Percentiles rank a stretch among this genome's conserved stretches.
Evolutionary conservation across 1,140 invertebrate genomes (phyloP).

Genomic region (Drosophila ogumai): DNA sequence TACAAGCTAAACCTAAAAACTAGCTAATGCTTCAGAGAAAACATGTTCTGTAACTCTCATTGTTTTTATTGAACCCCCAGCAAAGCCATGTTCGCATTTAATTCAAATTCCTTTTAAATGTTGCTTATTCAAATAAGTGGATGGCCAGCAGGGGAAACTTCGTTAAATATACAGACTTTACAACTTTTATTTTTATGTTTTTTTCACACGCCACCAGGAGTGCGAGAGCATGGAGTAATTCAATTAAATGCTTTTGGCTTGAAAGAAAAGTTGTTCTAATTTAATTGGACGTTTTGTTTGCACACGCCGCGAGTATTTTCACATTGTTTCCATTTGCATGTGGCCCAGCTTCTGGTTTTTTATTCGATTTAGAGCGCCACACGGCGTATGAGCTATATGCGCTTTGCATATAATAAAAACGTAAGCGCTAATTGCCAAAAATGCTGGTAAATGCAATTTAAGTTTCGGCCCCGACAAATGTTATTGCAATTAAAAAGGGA

Average conservation of each 20-base stretch:
- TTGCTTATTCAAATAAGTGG: conserved; percentile 40
- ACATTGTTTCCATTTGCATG: conserved; percentile 55
- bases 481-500: conserved; percentile 78
- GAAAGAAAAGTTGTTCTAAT: conserved; percentile 73
- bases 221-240: conserved; percentile 43
- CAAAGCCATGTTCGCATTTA: neutral
- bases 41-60: neutral
- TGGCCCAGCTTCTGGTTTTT: conserved; percentile 43
- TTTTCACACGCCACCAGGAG: conserved; percentile 6
- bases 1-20: neutral
- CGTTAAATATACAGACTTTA: conserved; percentile 28
- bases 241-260: conserved; percentile 70
- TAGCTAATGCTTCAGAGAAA: neutral
- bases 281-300: conserved; percentile 71
- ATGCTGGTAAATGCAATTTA: conserved; percentile 75
- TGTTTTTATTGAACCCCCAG: neutral
- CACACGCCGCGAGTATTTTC: conserved; percentile 56
- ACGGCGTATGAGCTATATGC: conserved; percentile 57
- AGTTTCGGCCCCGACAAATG: conserved; percentile 66
- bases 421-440: conserved; percentile 66
- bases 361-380: conserved; percentile 64
- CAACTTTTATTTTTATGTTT: conserved; percentile 26
- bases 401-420: conserved; percentile 51
- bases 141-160: conserved; percentile 15
- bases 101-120: conserved; percentile 26